A percentile compares a stretch with the other conserved stretches of the same genome.
These are phyloP conservation scores for Formica exsecta DNA, from an alignment of 1,140 invertebrate species.

Conservation along the genomic window DNA sequence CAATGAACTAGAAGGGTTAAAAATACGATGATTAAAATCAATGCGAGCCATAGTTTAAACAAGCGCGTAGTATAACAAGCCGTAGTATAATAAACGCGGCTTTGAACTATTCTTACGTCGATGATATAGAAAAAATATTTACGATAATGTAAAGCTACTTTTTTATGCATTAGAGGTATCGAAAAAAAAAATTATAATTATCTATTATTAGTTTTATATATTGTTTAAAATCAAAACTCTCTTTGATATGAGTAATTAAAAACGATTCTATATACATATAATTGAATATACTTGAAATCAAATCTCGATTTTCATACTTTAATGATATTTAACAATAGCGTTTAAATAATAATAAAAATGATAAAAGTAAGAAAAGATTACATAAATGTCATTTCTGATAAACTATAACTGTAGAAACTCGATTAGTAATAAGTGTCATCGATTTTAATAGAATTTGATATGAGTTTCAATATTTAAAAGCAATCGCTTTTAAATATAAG, in stretches of 20 bases:
- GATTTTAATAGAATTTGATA: conserved; percentile 48
- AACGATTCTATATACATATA: neutral
- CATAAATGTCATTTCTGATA: neutral
- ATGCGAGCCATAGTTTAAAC: neutral
- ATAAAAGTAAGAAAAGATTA: neutral
- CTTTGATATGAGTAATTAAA: neutral
- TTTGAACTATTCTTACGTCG: conserved; percentile 23
- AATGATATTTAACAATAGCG: neutral
- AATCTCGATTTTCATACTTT: neutral
- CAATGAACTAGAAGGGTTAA: conserved; percentile 19
- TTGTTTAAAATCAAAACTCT: neutral
- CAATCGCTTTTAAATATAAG: conserved; percentile 17
- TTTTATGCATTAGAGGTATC: neutral
- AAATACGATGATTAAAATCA: conserved; percentile 20
- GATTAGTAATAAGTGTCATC: conserved; percentile 44
- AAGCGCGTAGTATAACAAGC: neutral
- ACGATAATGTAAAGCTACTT: neutral
- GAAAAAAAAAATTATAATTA: neutral
- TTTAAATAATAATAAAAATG: neutral
- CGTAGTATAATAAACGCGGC: neutral
- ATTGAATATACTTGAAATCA: conserved; percentile 1
- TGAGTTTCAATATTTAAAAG: conserved; percentile 32
- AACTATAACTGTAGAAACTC: conserved; percentile 4
- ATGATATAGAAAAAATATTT: neutral
- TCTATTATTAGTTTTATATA: too few relatives aligned